Evolutionary conservation across 2,797 vertebrate species (phyloP).

Genomic region (Octomys mimax): DNA sequence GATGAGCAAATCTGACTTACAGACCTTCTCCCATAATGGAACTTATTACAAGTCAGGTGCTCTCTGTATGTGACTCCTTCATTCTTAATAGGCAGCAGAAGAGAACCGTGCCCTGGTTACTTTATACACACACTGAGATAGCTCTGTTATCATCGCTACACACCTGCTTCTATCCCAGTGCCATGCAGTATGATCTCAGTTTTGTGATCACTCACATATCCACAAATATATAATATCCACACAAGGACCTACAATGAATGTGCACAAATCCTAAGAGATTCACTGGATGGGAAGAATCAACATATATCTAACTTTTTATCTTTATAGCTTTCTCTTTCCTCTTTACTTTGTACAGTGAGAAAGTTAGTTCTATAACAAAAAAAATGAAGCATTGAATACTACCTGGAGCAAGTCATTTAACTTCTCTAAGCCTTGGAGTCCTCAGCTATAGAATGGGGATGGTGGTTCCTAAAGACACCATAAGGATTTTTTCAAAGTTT

Average conservation of each 20-base stretch:
- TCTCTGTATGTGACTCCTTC: not conserved
- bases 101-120: not conserved
- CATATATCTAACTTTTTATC: not conserved
- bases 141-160: rapidly evolving
- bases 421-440: not conserved
- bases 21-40: not conserved
- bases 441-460: not conserved
- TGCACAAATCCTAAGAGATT: not conserved
- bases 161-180: not conserved
- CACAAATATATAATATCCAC: not conserved
- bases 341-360: not conserved
- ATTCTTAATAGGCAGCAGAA: not conserved
- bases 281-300: not conserved
- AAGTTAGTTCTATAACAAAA: not conserved
- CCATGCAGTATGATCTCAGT: not conserved
- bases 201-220: not conserved
- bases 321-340: not conserved
- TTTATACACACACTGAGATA: not conserved
- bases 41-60: not conserved
- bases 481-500: not conserved
- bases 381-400: slow-evolving; percentile 24
- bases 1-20: not conserved
- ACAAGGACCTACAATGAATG: not conserved
- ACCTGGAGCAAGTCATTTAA: not conserved
- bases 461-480: not conserved